Base-by-base conservation (phyloP, 2,888 invertebrate genomes). In the Parasteatoda lunata region DNA sequence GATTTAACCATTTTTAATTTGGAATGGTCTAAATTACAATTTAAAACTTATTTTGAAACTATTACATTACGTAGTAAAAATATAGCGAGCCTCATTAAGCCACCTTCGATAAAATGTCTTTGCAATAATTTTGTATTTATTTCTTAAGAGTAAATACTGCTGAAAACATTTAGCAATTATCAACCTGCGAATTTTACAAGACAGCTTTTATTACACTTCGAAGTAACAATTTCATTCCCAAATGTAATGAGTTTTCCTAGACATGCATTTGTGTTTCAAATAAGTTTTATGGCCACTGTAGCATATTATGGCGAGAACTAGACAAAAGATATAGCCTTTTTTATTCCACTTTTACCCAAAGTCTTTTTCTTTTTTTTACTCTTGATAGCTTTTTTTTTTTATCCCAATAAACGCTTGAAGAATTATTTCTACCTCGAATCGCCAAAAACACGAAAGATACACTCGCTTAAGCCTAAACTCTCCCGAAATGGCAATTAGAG, bases 401-500 rank as follows among this genome's bases (percentile, higher is more conserved):
- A 59, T n/a, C n/a, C n/a, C n/a, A 13, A 59, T 59, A 59, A 59
- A n/a, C 9, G 59, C 59, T 7, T 59, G 59, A 59, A 59, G 59
- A 59, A n/a, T 4, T 59, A 59, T 59, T 59, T 59, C n/a, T 59
- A 9, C n/a, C 59, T 9, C n/a, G 59, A 13, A 13, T n/a, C 8
- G 15, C 13, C 13, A 6, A 70, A 47, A 70, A 70, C n/a, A 49
- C 49, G 49, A 49, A 70, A 70, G 48, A 47, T 48, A 47, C 11
- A 48, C n/a, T 48, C 48, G 48, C 49, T 4, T 9, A 48, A 47
- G 8, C 69, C 30, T 48, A 8, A n/a, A 70, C 48, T n/a, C 48
- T 70, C 52, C 84, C 71, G 45, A 78, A 84, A 78, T 73, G 77
- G 78, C 84, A 84, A 84, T 84, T 84, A 84, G 73, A 78, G 77